Percentiles rank a stretch among this genome's conserved stretches.
These are phyloP conservation scores for Eulemur mongoz DNA, from an alignment of 2,797 vertebrate genomes.

Conservation along the genomic window DNA sequence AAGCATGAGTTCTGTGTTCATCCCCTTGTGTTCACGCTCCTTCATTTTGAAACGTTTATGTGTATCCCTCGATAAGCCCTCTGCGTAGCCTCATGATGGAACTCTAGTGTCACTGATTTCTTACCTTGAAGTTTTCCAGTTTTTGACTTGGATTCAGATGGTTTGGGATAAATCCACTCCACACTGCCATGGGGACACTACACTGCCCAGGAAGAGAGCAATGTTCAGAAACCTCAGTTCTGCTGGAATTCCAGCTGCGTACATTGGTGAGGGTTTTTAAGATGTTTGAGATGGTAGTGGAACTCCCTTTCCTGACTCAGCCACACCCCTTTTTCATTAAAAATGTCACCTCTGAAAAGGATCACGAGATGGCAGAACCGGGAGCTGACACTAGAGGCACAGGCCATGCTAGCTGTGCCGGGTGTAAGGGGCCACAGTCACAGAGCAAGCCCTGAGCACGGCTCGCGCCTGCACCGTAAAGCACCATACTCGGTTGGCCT, in stretches of 20 bases:
- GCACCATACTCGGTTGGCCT: conserved; percentile 73
- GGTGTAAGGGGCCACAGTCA: conserved; percentile 86
- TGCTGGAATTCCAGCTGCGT: background rate
- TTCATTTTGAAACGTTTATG: background rate
- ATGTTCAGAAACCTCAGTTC: background rate
- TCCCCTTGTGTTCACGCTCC: background rate
- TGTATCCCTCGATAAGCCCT: background rate
- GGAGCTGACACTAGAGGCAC: background rate
- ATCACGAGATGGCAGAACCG: background rate
- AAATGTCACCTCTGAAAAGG: background rate
- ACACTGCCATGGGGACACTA: no score
- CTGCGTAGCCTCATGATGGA: background rate
- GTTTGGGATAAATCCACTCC: background rate
- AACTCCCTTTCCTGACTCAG: background rate
- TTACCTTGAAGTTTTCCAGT: background rate
- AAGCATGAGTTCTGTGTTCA: background rate
- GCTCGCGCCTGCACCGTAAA: conserved; percentile 85
- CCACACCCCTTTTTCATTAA: background rate
- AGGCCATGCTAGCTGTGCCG: background rate
- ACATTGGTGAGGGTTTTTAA: no score
- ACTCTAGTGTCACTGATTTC: background rate
- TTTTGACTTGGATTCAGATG: background rate
- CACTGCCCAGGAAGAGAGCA: background rate
- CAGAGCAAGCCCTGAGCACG: conserved; percentile 85
- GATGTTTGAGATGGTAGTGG: background rate